Conservation (phyloP, 1,140 invertebrate species). For the Trachymyrmex cornetzi region DNA sequence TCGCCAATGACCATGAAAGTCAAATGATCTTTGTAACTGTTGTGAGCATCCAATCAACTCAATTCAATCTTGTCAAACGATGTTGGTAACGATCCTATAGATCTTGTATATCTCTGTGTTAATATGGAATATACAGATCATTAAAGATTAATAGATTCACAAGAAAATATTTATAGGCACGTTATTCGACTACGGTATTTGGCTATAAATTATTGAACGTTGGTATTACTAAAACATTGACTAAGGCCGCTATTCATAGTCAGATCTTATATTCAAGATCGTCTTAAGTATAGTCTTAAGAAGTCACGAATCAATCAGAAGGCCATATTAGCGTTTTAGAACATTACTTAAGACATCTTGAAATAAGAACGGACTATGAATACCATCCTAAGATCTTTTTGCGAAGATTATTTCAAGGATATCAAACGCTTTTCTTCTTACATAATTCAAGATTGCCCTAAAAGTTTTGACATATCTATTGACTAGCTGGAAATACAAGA, state of each 20-base stretch:
- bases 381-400: neutral
- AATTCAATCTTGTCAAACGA: constrained; percentile 16
- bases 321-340: too few relatives aligned
- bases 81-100: constrained; percentile 12
- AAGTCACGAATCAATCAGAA: too few relatives aligned
- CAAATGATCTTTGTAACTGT: constrained; percentile 43
- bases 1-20: constrained; percentile 59
- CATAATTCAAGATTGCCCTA: neutral
- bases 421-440: neutral
- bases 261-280: too few relatives aligned
- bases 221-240: constrained; percentile 37
- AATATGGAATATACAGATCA: neutral
- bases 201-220: neutral
- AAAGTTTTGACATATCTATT: neutral
- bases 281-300: too few relatives aligned
- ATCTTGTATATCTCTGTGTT: neutral
- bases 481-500: neutral
- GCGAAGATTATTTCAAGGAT: neutral
- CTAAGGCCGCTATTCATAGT: too few relatives aligned
- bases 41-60: constrained; percentile 2
- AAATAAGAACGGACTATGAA: too few relatives aligned
- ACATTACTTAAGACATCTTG: too few relatives aligned
- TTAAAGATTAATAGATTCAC: neutral
- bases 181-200: neutral
- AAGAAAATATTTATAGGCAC: neutral